Evolutionary conservation across 1,140 invertebrate species (phyloP), one percentile per base, ranked within the genome.

Genomic region (Leptestheria dahalacensis): DNA sequence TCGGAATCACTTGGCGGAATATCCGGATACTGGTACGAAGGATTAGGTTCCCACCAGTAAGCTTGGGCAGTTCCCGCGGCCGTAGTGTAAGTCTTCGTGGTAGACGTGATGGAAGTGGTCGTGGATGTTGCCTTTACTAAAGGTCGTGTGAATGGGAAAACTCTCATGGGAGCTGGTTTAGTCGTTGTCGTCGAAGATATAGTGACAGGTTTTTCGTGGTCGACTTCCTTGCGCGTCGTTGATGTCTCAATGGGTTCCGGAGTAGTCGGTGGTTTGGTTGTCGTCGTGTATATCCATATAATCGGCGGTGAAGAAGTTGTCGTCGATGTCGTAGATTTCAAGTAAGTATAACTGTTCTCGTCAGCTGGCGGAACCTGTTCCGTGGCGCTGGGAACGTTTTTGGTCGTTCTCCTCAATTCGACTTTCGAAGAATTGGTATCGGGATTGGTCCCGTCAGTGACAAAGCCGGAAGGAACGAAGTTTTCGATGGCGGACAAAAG

Each of bases 11-110:
- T 33, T 3, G 15, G 15, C 3, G 53, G 20, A 12, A 25, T 21
- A 12, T 52, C 41, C 33, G 23, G 21, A 20, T 28, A 56, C 10
- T 56, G 53, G 26, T 56, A 56, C 20, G 26, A 26, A 33, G 53
- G 53, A 1, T 56, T 56, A 29, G 53, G 53, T 29, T 28, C 21
- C 53, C 53, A 56, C 53, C 53, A 56, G 9, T n/a, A n/a, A 29
- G 12, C 18, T 56, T 56, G 33, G 33, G 33, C 15, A 9, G 33
- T 15, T 41, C 33, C 15, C 6, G 33, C 33, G 15, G 33, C 6
- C 15, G 33, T 41, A 9, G 33, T 41, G 15, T 6, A 41, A 41
- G 33, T 41, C 6, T 15, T 41, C 33, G 33, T 15, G 6, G 33
- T 41, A 41, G 33, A 9, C 6, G 33, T 41, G 33, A 15, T 41